Conservation (phyloP, 1,140 invertebrate genomes). For the Saccostrea cuccullata region DNA sequence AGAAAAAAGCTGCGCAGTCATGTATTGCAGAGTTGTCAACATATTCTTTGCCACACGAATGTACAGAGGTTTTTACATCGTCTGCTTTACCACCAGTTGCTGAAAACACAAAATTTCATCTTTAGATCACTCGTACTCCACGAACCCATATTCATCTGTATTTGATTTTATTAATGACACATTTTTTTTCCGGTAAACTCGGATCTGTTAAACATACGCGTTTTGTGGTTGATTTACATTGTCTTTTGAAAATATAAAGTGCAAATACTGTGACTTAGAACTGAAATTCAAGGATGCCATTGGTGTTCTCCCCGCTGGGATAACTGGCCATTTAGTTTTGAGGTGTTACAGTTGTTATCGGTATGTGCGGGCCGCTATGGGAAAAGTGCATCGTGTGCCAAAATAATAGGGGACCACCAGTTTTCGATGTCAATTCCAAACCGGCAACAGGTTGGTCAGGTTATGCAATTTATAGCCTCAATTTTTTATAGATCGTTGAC, state of each 20-base stretch:
- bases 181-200: constrained; percentile 38
- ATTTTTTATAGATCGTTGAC: no score
- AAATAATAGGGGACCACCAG: background rate
- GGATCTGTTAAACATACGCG: background rate
- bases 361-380: background rate
- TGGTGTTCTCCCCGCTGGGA: background rate
- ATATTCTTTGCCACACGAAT: no score
- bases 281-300: background rate
- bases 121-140: no score
- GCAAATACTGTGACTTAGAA: background rate
- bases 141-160: background rate
- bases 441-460: constrained; percentile 20
- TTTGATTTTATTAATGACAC: constrained; percentile 40
- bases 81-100: no score
- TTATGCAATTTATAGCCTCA: no score
- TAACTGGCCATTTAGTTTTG: background rate
- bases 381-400: background rate
- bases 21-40: no score
- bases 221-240: background rate
- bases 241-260: no score
- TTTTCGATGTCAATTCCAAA: constrained; percentile 36
- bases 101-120: no score
- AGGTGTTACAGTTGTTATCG: background rate
- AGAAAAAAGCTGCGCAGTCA: no score
- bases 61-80: no score